phyloP scores from a whole-genome alignment of 2,888 invertebrate species.

The Osmoderma eremita region DNA sequence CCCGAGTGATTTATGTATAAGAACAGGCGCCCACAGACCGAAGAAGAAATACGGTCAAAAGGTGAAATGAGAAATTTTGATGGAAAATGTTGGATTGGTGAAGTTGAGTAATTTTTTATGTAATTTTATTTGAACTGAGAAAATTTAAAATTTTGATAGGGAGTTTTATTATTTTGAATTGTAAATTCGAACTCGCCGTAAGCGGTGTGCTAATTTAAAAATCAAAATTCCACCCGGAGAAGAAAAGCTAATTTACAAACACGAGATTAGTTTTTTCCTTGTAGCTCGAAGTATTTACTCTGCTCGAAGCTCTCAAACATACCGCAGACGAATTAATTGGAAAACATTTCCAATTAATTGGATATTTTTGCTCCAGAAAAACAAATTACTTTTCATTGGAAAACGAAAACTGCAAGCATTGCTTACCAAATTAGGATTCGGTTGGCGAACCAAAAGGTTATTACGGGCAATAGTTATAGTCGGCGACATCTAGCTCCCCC shows the following conservation, averaged over 20 bases:
- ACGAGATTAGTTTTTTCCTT: not conserved
- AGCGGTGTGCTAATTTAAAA: no score
- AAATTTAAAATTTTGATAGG: no score
- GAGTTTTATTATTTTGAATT: no score
- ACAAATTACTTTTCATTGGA: not conserved
- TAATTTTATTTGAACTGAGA: no score
- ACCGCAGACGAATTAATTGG: conserved; percentile 22
- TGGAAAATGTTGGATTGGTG: no score
- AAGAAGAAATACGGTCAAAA: not conserved
- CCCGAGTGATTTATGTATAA: not conserved
- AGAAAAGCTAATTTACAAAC: not conserved
- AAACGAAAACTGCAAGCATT: not conserved
- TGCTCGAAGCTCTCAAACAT: not conserved
- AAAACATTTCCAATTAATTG: conserved; percentile 23
- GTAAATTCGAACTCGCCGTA: no score
- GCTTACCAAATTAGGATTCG: not conserved
- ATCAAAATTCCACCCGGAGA: no score
- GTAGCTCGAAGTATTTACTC: not conserved
- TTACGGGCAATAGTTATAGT: no score
- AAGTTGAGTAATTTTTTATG: no score
- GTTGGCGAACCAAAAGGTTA: not conserved
- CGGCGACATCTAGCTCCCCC: no score
- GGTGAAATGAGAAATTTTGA: not conserved
- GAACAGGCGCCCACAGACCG: not conserved
- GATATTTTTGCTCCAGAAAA: not conserved